Conservation (phyloP, 2,888 invertebrate genomes). For the Volucella bombylans region DNA sequence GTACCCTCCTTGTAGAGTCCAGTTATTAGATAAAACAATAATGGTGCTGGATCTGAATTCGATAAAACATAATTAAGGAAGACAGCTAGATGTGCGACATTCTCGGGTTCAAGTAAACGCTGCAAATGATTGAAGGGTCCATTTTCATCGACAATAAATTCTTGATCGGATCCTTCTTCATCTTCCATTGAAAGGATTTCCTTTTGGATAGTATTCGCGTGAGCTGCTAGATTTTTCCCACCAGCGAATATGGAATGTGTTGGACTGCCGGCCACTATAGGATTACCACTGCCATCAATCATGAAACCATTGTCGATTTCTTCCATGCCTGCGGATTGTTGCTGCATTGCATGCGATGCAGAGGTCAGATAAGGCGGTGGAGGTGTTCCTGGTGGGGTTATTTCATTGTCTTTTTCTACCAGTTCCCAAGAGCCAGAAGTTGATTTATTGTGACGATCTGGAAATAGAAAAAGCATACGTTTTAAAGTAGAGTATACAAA, state of each 20-base stretch:
- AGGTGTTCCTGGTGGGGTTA: slow-evolving; percentile 93
- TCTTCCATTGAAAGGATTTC: slow-evolving; percentile 98
- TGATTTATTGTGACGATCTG: slow-evolving; percentile 81
- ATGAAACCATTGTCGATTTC: slow-evolving; percentile 74
- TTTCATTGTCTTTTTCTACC: slow-evolving; percentile 81
- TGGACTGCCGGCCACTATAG: slow-evolving; percentile 65
- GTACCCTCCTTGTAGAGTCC: slow-evolving; percentile 94
- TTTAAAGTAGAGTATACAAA: background rate
- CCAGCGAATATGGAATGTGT: slow-evolving; percentile 77
- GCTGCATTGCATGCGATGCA: slow-evolving; percentile 81
- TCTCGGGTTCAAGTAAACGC: slow-evolving; percentile 90
- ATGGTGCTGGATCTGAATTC: slow-evolving; percentile 89
- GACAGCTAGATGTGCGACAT: slow-evolving; percentile 93
- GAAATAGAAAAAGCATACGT: background rate
- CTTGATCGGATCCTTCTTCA: slow-evolving; percentile 94
- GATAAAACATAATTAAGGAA: slow-evolving; percentile 95
- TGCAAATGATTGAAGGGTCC: slow-evolving; percentile 94
- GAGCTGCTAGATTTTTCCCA: slow-evolving; percentile 79
- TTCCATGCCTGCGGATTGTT: slow-evolving; percentile 69
- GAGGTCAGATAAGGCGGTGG: slow-evolving; percentile 89
- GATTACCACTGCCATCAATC: slow-evolving; percentile 55
- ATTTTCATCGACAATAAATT: slow-evolving; percentile 90
- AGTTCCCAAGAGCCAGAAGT: slow-evolving; percentile 82
- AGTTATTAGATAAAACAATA: slow-evolving; percentile 92
- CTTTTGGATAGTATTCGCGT: slow-evolving; percentile 84